Evolutionary conservation across 2,113 vertebrate genomes (phyloP).

Genomic region (Dipodomys merriami): DNA sequence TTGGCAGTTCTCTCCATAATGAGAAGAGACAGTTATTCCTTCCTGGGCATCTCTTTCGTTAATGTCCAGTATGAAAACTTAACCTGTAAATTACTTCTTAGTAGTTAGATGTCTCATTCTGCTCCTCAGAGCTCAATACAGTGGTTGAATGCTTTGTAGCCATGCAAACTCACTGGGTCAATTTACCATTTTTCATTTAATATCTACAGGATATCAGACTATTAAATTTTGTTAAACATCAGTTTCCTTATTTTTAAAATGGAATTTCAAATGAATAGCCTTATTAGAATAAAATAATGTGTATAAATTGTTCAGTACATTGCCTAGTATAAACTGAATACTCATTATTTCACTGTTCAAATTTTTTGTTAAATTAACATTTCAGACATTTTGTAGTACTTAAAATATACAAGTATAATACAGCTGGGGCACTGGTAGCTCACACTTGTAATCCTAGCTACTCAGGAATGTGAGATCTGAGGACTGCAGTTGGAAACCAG

Average conservation of each 20-base stretch:
- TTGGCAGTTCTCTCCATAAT: not conserved
- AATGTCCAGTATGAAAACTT: not conserved
- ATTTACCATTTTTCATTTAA: not conserved
- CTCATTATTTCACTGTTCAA: constrained; percentile 1
- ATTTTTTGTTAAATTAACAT: not conserved
- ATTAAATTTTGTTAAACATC: not conserved
- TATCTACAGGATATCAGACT: not conserved
- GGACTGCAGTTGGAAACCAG: too few relatives aligned
- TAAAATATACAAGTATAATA: not conserved
- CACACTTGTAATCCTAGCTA: too few relatives aligned
- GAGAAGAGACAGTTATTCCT: not conserved
- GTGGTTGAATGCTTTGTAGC: not conserved
- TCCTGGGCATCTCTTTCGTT: not conserved
- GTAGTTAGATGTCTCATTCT: too few relatives aligned
- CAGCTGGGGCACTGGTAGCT: too few relatives aligned
- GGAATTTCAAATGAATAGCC: not conserved
- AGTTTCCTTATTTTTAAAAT: constrained; percentile 25
- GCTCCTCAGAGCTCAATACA: not conserved
- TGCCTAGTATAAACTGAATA: not conserved
- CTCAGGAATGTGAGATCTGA: too few relatives aligned
- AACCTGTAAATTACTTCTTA: not conserved
- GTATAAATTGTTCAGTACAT: not conserved
- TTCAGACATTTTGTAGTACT: constrained; percentile 18
- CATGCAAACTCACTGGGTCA: not conserved
- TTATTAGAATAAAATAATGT: not conserved